Conservation (phyloP, 2,888 invertebrate species). For the Schrankia costaestrigalis region DNA sequence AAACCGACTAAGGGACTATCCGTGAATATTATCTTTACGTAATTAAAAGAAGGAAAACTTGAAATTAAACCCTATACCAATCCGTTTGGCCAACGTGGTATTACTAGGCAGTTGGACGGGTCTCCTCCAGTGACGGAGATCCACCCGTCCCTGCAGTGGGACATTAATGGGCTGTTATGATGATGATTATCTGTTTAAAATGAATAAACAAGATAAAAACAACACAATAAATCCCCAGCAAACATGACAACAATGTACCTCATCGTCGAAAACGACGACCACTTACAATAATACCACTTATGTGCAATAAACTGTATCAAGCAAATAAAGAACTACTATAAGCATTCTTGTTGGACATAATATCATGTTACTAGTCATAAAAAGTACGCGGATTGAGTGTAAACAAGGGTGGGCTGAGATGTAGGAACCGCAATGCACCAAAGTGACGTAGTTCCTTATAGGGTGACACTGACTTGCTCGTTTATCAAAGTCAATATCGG, state of each 20-base stretch:
- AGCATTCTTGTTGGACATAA: slow-evolving; percentile 59
- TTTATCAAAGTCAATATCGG: slow-evolving; percentile 80
- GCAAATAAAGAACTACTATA: slow-evolving; percentile 64
- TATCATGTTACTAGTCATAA: slow-evolving; percentile 70
- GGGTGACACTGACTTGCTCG: slow-evolving; percentile 72
- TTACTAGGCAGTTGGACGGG: no score
- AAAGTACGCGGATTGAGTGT: slow-evolving; percentile 68
- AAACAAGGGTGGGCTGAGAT: slow-evolving; percentile 70
- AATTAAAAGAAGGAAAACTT: no score
- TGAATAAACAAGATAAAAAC: slow-evolving; percentile 16
- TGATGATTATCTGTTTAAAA: not conserved
- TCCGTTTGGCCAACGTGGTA: no score
- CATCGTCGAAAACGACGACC: slow-evolving; percentile 39
- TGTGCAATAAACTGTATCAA: slow-evolving; percentile 63
- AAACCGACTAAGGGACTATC: no score
- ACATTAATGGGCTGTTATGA: no score
- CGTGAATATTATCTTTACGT: no score
- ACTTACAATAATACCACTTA: slow-evolving; percentile 56
- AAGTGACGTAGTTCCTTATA: slow-evolving; percentile 74
- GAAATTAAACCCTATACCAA: no score
- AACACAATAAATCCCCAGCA: slow-evolving; percentile 27
- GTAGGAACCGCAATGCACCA: slow-evolving; percentile 75
- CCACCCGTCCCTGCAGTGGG: no score
- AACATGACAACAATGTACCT: slow-evolving; percentile 30
- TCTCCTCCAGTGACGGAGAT: no score